Conservation (phyloP, 2,113 vertebrate genomes). For the Platichthys stellatus region DNA sequence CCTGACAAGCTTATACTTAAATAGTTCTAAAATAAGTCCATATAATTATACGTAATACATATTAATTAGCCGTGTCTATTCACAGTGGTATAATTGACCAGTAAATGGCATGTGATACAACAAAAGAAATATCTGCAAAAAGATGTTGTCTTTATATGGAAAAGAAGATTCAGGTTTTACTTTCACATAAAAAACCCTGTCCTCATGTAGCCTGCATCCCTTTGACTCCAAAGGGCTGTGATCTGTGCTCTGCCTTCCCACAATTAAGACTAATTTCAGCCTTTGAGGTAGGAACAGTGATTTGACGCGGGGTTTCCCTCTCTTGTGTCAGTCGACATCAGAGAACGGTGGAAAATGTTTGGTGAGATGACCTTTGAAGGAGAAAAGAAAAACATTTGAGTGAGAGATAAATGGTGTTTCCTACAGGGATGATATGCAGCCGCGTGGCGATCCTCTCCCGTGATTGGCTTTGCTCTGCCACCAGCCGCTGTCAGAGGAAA, state of each 20-base stretch:
- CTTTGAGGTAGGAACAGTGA: constrained; percentile 50
- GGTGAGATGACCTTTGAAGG: constrained; percentile 13
- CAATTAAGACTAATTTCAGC: constrained; percentile 58
- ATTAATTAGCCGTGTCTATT: neutral
- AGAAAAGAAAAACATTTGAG: neutral
- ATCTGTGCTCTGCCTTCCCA: constrained; percentile 26
- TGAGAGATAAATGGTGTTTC: neutral
- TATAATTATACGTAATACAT: neutral
- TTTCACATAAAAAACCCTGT: constrained; percentile 24
- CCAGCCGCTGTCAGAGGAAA: neutral
- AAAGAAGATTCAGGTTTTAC: constrained; percentile 17
- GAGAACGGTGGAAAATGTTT: constrained; percentile 25
- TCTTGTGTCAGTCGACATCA: constrained; percentile 25
- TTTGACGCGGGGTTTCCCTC: constrained; percentile 59
- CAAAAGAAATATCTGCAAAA: constrained; percentile 19
- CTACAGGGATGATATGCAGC: neutral
- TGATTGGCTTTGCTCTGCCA: constrained; percentile 4
- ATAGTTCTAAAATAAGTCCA: neutral
- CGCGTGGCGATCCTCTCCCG: neutral
- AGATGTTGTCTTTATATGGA: constrained; percentile 4
- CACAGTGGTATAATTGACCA: neutral
- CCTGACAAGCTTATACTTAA: neutral
- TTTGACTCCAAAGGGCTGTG: constrained; percentile 25
- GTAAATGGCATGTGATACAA: neutral
- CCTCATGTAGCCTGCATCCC: neutral